A percentile compares a stretch with the other conserved stretches of the same genome.
Conservation (phyloP, 2,888 invertebrate genomes). For the Tromatobia lineatoria region DNA sequence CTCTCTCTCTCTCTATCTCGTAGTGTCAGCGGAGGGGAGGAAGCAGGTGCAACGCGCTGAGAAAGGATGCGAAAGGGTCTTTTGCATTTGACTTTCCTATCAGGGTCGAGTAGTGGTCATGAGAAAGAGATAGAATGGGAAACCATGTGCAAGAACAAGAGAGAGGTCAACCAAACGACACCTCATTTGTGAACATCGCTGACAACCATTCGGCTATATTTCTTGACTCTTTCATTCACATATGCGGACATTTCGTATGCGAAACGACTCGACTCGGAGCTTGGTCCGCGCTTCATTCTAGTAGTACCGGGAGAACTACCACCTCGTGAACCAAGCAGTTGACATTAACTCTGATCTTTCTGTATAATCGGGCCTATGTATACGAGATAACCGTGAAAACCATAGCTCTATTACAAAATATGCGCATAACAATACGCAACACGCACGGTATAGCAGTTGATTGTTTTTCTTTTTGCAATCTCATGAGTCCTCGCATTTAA, state of each 20-base stretch:
- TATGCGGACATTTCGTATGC: conserved; percentile 35
- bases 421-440: background rate
- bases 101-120: conserved; percentile 60
- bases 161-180: conserved; percentile 74
- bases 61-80: conserved; percentile 40
- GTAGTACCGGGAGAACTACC: no score
- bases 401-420: background rate
- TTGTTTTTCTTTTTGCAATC: background rate
- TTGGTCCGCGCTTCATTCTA: conserved; percentile 16
- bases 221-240: conserved; percentile 26
- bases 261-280: conserved; percentile 33
- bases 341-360: conserved; percentile 8
- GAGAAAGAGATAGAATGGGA: conserved; percentile 29
- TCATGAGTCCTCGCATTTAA: background rate
- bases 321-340: conserved; percentile 5
- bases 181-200: conserved; percentile 76
- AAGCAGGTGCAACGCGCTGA: conserved; percentile 54
- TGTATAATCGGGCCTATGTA: background rate
- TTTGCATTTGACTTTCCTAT: conserved; percentile 68
- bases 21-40: conserved; percentile 21
- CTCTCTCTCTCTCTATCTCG: background rate
- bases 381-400: conserved; percentile 1
- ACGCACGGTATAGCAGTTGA: background rate
- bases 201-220: conserved; percentile 73
- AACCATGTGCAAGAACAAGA: conserved; percentile 25